A percentile compares a stretch with the other conserved stretches of the same genome.
These are phyloP conservation scores for Oophaga sylvatica DNA, from an alignment of 2,797 vertebrate species.

Conservation along the genomic window DNA sequence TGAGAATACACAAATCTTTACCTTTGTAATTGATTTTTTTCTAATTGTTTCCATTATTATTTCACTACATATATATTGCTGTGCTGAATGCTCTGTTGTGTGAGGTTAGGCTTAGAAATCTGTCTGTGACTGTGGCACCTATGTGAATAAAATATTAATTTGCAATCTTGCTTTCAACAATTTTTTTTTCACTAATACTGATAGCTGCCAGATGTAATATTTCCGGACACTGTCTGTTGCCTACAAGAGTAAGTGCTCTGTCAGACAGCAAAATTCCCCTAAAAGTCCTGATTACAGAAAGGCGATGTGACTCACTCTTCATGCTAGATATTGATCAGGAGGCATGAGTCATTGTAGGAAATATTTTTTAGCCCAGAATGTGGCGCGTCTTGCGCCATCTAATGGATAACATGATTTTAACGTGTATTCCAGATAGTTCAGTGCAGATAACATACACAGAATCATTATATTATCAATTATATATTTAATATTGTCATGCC, in stretches of 20 bases:
- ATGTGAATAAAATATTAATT: background rate
- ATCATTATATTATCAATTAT: background rate
- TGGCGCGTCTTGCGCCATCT: background rate
- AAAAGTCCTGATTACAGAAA: slow-evolving; percentile 5
- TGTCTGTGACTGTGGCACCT: too few species aligned
- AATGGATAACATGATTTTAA: background rate
- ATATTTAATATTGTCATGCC: background rate
- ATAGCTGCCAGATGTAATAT: background rate
- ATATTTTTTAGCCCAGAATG: background rate
- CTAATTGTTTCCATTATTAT: background rate
- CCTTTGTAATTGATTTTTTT: background rate
- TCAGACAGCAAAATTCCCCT: slow-evolving; percentile 9
- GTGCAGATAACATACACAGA: background rate
- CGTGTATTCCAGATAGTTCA: background rate
- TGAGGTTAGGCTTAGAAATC: too few species aligned
- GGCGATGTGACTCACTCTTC: background rate
- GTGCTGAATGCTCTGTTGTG: too few species aligned
- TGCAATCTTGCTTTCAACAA: background rate
- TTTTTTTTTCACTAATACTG: too few species aligned
- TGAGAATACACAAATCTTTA: too few species aligned
- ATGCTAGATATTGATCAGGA: background rate
- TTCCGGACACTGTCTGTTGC: background rate
- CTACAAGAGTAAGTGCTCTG: background rate
- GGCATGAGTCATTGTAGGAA: background rate
- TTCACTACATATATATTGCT: background rate